Conservation (phyloP, 1,140 invertebrate genomes). For the Tribolium castaneum region DNA sequence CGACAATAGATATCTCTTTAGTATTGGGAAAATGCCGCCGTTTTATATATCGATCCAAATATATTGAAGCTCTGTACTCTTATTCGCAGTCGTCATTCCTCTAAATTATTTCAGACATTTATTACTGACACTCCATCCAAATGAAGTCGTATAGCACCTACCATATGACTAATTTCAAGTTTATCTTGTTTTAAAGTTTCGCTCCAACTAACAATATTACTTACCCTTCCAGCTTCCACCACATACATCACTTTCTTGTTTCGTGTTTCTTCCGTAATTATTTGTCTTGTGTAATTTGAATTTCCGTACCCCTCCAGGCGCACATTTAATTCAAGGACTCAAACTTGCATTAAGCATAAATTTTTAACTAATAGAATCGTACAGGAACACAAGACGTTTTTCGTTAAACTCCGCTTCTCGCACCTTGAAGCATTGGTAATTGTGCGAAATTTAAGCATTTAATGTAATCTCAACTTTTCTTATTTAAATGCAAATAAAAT, state of each 20-base stretch:
- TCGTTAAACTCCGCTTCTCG: constrained; percentile 8
- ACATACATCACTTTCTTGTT: constrained; percentile 16
- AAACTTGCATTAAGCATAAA: neutral
- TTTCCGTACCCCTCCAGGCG: neutral
- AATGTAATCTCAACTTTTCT: constrained; percentile 41
- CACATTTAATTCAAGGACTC: neutral
- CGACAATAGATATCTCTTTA: constrained; percentile 34
- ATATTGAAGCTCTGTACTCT: neutral
- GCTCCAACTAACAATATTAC: constrained; percentile 7
- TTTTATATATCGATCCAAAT: constrained; percentile 7
- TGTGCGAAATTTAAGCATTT: constrained; percentile 35
- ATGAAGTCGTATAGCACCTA: neutral
- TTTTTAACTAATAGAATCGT: constrained; percentile 17
- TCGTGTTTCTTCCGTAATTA: constrained; percentile 5
- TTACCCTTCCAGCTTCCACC: constrained; percentile 11
- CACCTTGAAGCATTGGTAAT: constrained; percentile 33
- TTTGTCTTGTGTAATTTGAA: constrained; percentile 10
- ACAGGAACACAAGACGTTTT: neutral
- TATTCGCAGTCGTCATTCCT: neutral
- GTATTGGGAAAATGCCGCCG: constrained; percentile 2
- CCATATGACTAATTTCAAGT: constrained; percentile 23
- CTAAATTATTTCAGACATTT: constrained; percentile 5
- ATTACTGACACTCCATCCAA: neutral
- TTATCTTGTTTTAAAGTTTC: constrained; percentile 27
- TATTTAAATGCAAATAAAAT: constrained; percentile 43